Conservation (phyloP, 2,888 invertebrate genomes). For the Holacanthella duospinosa region DNA sequence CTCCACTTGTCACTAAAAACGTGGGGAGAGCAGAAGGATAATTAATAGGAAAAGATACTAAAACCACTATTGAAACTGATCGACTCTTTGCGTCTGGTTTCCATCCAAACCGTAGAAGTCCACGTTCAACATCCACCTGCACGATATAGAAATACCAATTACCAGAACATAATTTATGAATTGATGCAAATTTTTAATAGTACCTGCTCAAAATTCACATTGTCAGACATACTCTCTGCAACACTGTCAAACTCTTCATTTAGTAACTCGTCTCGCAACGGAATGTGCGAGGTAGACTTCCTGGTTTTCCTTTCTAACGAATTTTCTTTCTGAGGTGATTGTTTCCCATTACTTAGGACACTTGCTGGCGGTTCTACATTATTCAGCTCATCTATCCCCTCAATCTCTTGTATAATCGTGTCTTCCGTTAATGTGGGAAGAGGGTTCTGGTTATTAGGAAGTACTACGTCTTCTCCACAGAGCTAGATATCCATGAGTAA, state of each 20-base stretch:
- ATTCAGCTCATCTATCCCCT: background rate
- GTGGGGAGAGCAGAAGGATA: conserved; percentile 58
- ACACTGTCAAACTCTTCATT: conserved; percentile 31
- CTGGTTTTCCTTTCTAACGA: background rate
- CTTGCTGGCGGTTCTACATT: background rate
- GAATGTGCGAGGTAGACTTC: background rate
- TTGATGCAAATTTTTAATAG: background rate
- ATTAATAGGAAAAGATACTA: conserved; percentile 58
- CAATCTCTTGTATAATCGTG: background rate
- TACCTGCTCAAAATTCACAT: conserved; percentile 32
- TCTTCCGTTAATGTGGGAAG: background rate
- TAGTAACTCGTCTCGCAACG: conserved; percentile 29
- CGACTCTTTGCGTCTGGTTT: conserved; percentile 25
- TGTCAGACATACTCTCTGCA: conserved; percentile 23
- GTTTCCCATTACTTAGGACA: background rate
- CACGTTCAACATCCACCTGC: conserved; percentile 28
- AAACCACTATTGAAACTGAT: conserved; percentile 46
- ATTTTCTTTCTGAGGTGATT: conserved; percentile 5
- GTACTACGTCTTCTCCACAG: background rate
- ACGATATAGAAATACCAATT: conserved; percentile 3
- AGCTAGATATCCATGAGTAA: background rate
- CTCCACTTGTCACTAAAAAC: conserved; percentile 55
- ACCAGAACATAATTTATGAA: background rate
- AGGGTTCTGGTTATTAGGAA: background rate
- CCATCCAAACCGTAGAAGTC: conserved; percentile 34